A percentile compares a stretch with the other conserved stretches of the same genome.
Conservation (phyloP, 2,888 invertebrate genomes). For the Crematogaster levior region DNA sequence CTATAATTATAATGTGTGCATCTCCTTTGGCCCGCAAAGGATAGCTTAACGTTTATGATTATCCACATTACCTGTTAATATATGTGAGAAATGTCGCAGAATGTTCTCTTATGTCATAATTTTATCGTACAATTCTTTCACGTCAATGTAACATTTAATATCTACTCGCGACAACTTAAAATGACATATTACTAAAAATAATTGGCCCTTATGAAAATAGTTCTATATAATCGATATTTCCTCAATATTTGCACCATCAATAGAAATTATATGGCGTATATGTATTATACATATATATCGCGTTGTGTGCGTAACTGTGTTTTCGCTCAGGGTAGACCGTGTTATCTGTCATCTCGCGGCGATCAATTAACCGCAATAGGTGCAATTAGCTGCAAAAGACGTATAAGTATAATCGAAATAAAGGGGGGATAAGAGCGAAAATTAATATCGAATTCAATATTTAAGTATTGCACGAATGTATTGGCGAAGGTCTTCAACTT, state of each 20-base stretch:
- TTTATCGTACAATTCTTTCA: background rate
- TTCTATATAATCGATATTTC: slow-evolving; percentile 20
- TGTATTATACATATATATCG: background rate
- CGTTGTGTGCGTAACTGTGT: background rate
- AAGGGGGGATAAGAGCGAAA: slow-evolving; percentile 9
- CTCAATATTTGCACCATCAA: background rate
- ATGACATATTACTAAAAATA: slow-evolving; percentile 17
- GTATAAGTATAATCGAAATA: background rate
- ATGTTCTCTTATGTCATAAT: slow-evolving; percentile 17
- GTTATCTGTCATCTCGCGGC: background rate
- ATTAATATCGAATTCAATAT: slow-evolving; percentile 28
- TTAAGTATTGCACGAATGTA: background rate
- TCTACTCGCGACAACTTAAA: slow-evolving; percentile 11
- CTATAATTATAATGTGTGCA: slow-evolving; percentile 57
- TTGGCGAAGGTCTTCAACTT: background rate
- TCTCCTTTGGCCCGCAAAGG: slow-evolving; percentile 71
- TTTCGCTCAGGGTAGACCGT: background rate
- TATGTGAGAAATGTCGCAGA: slow-evolving; percentile 7
- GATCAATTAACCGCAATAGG: background rate
- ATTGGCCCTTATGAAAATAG: slow-evolving; percentile 39
- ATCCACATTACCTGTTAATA: slow-evolving; percentile 5
- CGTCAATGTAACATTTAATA: slow-evolving; percentile 17
- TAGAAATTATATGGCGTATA: slow-evolving; percentile 6
- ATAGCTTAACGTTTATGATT: slow-evolving; percentile 57
- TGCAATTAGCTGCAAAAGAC: background rate